phyloP scores from a whole-genome alignment of 2,113 vertebrate genomes.

The Naja naja region DNA sequence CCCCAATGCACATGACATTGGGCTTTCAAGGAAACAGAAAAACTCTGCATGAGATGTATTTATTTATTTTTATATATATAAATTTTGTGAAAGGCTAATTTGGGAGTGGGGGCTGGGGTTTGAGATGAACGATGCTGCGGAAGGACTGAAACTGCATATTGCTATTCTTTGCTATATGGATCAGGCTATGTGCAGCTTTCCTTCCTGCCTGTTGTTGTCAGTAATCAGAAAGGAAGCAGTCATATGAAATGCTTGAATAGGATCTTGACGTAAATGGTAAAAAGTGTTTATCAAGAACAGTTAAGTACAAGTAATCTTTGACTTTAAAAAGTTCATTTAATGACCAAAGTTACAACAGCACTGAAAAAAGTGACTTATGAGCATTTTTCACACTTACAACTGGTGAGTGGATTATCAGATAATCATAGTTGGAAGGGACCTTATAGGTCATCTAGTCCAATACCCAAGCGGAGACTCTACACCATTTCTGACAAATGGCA shows the following conservation, averaged over 20 bases:
- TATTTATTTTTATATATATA: conserved; percentile 26
- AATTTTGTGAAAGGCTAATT: conserved; percentile 47
- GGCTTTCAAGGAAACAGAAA: conserved; percentile 52
- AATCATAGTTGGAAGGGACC: no score
- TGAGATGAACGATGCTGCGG: not conserved
- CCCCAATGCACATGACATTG: conserved; percentile 63
- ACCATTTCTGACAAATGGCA: no score
- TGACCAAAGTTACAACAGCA: no score
- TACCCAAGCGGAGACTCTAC: no score
- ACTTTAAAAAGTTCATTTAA: no score
- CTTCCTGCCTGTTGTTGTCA: conserved; percentile 54
- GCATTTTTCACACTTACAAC: no score
- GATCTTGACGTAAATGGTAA: conserved; percentile 34
- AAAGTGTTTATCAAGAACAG: conserved; percentile 33
- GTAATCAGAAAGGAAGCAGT: conserved; percentile 34
- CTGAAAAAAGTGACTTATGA: no score
- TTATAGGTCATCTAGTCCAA: no score
- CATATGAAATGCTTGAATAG: conserved; percentile 40
- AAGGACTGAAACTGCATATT: conserved; percentile 1
- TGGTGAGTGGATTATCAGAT: no score
- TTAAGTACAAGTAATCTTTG: not conserved
- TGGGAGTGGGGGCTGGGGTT: conserved; percentile 10
- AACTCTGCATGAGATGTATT: not conserved
- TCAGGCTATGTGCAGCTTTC: not conserved
- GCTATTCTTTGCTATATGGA: conserved; percentile 1